These are phyloP conservation scores for Trididemnum nubilum DNA, from an alignment of 23 tunicate species.

Conservation along the genomic window DNA sequence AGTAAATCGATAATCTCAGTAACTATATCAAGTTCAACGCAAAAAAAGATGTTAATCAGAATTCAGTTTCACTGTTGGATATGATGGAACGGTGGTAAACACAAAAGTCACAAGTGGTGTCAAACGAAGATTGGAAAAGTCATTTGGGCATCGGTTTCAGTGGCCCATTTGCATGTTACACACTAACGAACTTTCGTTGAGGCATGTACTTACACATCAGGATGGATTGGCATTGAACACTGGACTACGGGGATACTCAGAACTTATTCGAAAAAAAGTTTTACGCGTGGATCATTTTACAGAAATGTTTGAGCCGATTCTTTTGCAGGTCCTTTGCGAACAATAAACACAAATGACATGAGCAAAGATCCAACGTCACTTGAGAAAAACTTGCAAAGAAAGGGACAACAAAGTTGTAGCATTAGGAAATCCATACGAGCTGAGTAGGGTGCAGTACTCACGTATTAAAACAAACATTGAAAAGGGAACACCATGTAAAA, in stretches of 20 bases:
- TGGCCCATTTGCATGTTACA: constrained; percentile 4
- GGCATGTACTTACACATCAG: background rate
- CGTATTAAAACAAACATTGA: too few relatives aligned
- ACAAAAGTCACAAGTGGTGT: background rate
- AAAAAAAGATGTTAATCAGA: too few relatives aligned
- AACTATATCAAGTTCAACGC: background rate
- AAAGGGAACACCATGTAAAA: too few relatives aligned
- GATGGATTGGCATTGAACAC: constrained; percentile 10
- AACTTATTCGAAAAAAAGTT: background rate
- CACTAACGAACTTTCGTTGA: constrained; percentile 3
- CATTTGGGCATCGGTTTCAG: background rate
- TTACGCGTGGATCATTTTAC: background rate
- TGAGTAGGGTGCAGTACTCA: too few relatives aligned
- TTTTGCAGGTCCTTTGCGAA: background rate
- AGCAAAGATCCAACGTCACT: background rate
- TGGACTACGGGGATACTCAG: constrained; percentile 1
- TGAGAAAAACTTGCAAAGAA: too few relatives aligned
- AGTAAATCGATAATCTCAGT: constrained; percentile 3
- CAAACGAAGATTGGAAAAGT: background rate
- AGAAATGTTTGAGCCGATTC: background rate
- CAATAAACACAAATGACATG: background rate
- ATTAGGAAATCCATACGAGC: too few relatives aligned
- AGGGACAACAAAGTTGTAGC: too few relatives aligned
- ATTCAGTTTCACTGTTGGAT: background rate
- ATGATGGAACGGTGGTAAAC: background rate